Base-by-base conservation (phyloP, 2,888 invertebrate genomes). In the Girardia tigrina region DNA sequence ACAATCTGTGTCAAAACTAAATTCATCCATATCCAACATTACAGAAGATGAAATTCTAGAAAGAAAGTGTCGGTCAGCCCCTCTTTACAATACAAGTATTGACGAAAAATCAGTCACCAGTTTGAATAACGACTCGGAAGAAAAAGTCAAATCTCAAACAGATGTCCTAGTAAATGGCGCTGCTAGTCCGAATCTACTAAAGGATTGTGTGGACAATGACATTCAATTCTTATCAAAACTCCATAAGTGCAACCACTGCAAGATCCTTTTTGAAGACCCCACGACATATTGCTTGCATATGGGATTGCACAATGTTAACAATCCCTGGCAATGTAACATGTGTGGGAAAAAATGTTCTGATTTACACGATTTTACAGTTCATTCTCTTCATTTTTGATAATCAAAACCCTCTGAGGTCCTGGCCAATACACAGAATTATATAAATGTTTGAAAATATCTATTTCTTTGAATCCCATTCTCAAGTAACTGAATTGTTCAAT, bases 281-380 rank as follows among this genome's bases (percentile, higher is more conserved):
- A 95, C 94, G 0, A 87, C 95, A 76, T 94, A 94, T 86, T 92
- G 94, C 86, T 88, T 97, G 79, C 95, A 97, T 87, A 94, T 94
- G 86, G 94, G 94, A 79, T 92, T 95, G 84, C 95, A 97, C 86
- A 94, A 94, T 80, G 92, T 93, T 83, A 90, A 91, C 79, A 94
- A 94, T 86, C 94, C 95, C 0, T 95, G 90, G 90, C 93, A 93
- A 86, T 94, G 94, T 86, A 95, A 95, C 86, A 91, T 95, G 80
- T 97, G 95, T 85, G 94, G 94, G 72, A 91, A 92, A 84, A 90
- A 91, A 83, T 92, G 92, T 85, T 90, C 90, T 85, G 92, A 94
- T 83, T 90, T 94, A 75, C 94, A 94, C 86, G 93, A 94, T 85
- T 95, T 95, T 87, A 93, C 94, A 87, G 81, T 82, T 0, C 83